These are phyloP conservation scores for Temnothorax rugatulus DNA, from an alignment of 2,888 invertebrate genomes.

Conservation along the genomic window DNA sequence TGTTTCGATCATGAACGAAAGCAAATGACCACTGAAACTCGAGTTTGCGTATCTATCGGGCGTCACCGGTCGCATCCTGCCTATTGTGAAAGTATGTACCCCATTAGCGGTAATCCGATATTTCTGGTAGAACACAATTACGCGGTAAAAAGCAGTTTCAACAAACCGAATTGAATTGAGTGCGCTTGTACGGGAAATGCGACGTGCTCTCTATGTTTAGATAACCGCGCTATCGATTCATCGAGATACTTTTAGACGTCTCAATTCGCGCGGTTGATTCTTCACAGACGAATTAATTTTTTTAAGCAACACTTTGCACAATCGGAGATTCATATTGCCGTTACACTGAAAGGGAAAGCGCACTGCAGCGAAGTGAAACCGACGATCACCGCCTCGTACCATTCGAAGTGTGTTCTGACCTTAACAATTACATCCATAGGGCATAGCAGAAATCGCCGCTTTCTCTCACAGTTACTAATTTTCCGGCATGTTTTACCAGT, in stretches of 20 bases:
- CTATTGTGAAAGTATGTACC: constrained; percentile 12
- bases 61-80: constrained; percentile 1
- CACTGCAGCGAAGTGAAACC: constrained; percentile 20
- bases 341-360: constrained; percentile 37
- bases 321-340: constrained; percentile 14
- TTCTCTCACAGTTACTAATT: constrained; percentile 24
- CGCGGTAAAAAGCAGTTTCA: constrained; percentile 31
- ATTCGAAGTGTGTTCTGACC: not conserved
- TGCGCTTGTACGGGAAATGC: not conserved
- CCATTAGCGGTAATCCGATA: constrained; percentile 44
- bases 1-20: constrained; percentile 10
- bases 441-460: constrained; percentile 17
- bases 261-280: not conserved
- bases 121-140: constrained; percentile 6
- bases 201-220: not conserved
- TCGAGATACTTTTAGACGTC: not conserved
- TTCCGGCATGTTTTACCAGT: not conserved
- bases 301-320: constrained; percentile 4
- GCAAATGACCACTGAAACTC: constrained; percentile 2
- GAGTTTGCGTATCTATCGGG: constrained; percentile 3
- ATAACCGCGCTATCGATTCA: not conserved
- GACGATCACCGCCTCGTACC: not conserved
- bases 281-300: not conserved
- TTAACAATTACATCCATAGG: constrained; percentile 28
- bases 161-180: constrained; percentile 27